Evolutionary conservation across 2,113 vertebrate species (phyloP).

Genomic region (Thalassarche chlororhynchos): DNA sequence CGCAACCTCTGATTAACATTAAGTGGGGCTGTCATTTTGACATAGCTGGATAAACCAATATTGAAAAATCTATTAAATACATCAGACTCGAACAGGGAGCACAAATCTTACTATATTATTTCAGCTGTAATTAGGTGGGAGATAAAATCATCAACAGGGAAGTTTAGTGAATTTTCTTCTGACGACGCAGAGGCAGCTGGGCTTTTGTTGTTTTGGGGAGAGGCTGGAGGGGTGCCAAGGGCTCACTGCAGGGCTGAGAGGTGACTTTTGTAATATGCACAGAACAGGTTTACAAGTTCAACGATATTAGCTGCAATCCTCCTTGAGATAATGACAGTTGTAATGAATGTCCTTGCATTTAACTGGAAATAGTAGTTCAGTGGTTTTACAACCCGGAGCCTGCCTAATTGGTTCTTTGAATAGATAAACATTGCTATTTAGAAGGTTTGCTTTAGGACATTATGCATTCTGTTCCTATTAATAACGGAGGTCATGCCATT

Average conservation of each 20-base stretch:
- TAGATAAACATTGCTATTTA: slow-evolving; percentile 24
- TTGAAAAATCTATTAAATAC: slow-evolving; percentile 77
- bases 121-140: slow-evolving; percentile 71
- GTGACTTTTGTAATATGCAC: neutral
- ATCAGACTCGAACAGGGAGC: slow-evolving; percentile 66
- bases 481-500: slow-evolving; percentile 10
- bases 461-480: slow-evolving; percentile 8
- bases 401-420: slow-evolving; percentile 61
- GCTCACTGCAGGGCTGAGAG: neutral
- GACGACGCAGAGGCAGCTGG: neutral
- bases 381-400: slow-evolving; percentile 21
- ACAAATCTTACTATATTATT: slow-evolving; percentile 72
- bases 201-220: neutral
- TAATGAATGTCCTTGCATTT: slow-evolving; percentile 52
- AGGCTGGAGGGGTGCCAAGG: slow-evolving; percentile 29
- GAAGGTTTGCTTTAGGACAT: neutral
- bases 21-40: slow-evolving; percentile 75
- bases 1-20: slow-evolving; percentile 72
- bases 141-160: slow-evolving; percentile 65
- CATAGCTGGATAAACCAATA: slow-evolving; percentile 73
- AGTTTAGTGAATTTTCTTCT: neutral
- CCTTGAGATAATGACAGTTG: slow-evolving; percentile 35
- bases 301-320: slow-evolving; percentile 2
- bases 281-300: slow-evolving; percentile 23
- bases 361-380: slow-evolving; percentile 38